Evolutionary conservation across 2,113 vertebrate genomes (phyloP).

Genomic region (Tapirus terrestris): DNA sequence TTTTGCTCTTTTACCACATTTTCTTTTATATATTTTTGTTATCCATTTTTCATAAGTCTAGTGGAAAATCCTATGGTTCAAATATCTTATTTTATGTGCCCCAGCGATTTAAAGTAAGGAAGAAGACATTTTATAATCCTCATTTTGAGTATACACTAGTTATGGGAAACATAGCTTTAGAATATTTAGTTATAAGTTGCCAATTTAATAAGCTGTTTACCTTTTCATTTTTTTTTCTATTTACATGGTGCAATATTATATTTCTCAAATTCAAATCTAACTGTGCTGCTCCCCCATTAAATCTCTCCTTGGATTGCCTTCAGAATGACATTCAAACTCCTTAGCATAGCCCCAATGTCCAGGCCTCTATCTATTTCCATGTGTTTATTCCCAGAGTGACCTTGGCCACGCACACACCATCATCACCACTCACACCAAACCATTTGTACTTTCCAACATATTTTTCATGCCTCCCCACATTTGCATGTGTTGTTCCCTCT

Average conservation of each 20-base stretch:
- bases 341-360: neutral
- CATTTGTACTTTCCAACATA: neutral
- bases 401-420: rapidly evolving
- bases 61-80: constrained; percentile 1
- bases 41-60: constrained; percentile 32
- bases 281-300: neutral
- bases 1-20: neutral
- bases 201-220: neutral
- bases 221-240: neutral
- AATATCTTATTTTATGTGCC: neutral
- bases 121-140: neutral
- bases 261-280: neutral
- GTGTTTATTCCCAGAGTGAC: too few relatives aligned
- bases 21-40: neutral
- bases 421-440: neutral
- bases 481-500: neutral
- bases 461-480: neutral
- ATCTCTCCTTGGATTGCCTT: neutral
- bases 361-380: neutral
- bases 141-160: neutral
- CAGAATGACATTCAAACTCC: neutral
- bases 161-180: neutral
- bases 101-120: neutral
- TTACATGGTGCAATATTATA: neutral
- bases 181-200: neutral